Evolutionary conservation across 2,113 vertebrate genomes (phyloP).

Genomic region (Rutilus rutilus): DNA sequence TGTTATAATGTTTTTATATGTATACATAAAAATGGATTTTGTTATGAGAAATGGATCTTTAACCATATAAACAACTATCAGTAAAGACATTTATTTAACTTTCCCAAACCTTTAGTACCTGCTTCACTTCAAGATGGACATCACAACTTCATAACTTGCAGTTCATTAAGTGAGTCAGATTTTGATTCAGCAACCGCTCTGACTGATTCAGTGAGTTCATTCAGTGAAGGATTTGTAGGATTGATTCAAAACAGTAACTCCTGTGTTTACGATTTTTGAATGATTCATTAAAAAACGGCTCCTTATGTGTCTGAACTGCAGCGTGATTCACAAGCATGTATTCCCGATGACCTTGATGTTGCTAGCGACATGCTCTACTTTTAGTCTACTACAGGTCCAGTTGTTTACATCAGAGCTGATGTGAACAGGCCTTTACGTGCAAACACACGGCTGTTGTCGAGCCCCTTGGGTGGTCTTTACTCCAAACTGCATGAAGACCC

Average conservation of each 20-base stretch:
- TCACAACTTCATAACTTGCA: background rate
- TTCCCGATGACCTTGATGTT: background rate
- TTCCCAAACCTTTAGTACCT: background rate
- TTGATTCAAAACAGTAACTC: background rate
- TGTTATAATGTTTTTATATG: too few species aligned
- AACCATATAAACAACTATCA: too few species aligned
- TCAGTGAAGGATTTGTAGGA: background rate
- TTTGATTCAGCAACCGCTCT: background rate
- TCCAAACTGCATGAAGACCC: background rate
- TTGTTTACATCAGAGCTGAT: background rate
- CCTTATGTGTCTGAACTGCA: background rate
- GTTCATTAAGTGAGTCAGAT: background rate
- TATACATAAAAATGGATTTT: too few species aligned
- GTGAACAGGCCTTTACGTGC: background rate
- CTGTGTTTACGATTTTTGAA: background rate
- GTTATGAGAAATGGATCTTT: too few species aligned
- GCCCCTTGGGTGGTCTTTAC: conserved; percentile 27
- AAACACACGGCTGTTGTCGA: background rate
- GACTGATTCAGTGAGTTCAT: conserved; percentile 1
- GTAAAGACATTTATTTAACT: too few species aligned
- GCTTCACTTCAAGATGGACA: background rate
- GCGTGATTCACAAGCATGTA: too few species aligned
- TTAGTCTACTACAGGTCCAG: background rate
- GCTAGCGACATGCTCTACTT: background rate
- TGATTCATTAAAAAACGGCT: background rate